Evolutionary conservation across 1,140 invertebrate genomes (phyloP).

Genomic region (Heliconius eleuchia): DNA sequence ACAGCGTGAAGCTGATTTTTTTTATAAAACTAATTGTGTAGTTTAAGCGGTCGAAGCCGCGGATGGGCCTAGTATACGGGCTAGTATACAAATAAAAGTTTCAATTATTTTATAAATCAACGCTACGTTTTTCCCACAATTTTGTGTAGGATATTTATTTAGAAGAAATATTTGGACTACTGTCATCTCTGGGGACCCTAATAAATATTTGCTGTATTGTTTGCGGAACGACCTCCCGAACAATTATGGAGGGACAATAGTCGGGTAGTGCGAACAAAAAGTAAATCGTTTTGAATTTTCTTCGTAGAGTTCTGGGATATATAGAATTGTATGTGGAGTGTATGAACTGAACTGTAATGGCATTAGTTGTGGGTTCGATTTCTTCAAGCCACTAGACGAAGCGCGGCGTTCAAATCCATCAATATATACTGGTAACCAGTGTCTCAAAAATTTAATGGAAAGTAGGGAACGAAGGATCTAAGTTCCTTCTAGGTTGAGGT

Average conservation of each 20-base stretch:
- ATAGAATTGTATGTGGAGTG: neutral
- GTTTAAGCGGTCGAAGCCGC: neutral
- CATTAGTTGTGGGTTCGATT: too few relatives aligned
- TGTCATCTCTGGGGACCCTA: conserved; percentile 9
- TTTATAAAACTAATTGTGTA: neutral
- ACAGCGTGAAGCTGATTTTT: too few relatives aligned
- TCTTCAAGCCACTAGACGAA: too few relatives aligned
- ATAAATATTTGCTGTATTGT: conserved; percentile 15
- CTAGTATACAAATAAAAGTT: neutral
- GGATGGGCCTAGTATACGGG: too few relatives aligned
- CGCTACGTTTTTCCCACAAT: neutral
- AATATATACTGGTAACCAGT: too few relatives aligned
- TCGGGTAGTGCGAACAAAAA: conserved; percentile 7
- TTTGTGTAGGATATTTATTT: neutral
- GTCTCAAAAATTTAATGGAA: too few relatives aligned
- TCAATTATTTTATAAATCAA: neutral
- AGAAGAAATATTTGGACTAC: conserved; percentile 6
- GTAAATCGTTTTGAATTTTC: neutral
- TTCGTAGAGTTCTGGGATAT: neutral
- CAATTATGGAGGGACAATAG: conserved; percentile 7
- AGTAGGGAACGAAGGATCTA: too few relatives aligned
- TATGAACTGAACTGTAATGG: too few relatives aligned
- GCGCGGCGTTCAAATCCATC: too few relatives aligned
- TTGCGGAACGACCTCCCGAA: conserved; percentile 1
- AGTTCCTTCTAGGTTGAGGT: too few relatives aligned